Percentiles rank a stretch among this genome's conserved stretches.
Conservation (phyloP, 2,797 vertebrate genomes). For the Galaxias olidus region DNA sequence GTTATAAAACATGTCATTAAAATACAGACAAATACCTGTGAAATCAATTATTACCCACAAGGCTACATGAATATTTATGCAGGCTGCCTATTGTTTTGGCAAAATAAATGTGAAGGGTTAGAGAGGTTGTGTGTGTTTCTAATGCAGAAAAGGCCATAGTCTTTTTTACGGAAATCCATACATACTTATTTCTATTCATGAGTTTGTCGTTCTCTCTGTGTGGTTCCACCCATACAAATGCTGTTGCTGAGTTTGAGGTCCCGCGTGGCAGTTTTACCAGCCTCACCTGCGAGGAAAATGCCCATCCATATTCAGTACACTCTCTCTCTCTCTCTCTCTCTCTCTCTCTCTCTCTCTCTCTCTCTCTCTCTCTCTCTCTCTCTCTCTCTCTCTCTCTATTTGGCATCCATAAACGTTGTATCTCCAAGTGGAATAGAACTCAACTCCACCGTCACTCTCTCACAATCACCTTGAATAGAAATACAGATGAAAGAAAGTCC, state of each 20-base stretch:
- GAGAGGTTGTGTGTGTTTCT: constrained; percentile 10
- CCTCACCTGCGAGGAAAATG: constrained; percentile 23
- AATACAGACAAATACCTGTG: too few species aligned
- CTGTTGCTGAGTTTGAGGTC: constrained; percentile 25
- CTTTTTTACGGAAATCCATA: constrained; percentile 22
- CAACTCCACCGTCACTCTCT: background rate
- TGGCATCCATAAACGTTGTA: background rate
- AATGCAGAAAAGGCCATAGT: constrained; percentile 14
- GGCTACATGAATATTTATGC: too few species aligned
- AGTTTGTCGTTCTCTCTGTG: constrained; percentile 24
- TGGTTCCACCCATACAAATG: constrained; percentile 29
- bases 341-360: constrained; percentile 6
- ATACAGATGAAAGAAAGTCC: too few species aligned
- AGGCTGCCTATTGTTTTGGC: too few species aligned
- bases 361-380: background rate
- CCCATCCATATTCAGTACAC: constrained; percentile 22
- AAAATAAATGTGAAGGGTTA: too few species aligned
- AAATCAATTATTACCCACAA: too few species aligned
- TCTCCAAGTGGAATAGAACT: constrained; percentile 26
- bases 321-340: constrained; percentile 18
- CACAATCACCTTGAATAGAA: constrained; percentile 15
- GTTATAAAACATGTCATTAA: too few species aligned
- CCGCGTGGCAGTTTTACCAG: constrained; percentile 28
- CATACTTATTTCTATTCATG: constrained; percentile 32
- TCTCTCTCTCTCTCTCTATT: background rate